A percentile compares a stretch with the other conserved stretches of the same genome.
These are phyloP conservation scores for Cylloceria caligata DNA, from an alignment of 2,888 invertebrate genomes.

Conservation along the genomic window DNA sequence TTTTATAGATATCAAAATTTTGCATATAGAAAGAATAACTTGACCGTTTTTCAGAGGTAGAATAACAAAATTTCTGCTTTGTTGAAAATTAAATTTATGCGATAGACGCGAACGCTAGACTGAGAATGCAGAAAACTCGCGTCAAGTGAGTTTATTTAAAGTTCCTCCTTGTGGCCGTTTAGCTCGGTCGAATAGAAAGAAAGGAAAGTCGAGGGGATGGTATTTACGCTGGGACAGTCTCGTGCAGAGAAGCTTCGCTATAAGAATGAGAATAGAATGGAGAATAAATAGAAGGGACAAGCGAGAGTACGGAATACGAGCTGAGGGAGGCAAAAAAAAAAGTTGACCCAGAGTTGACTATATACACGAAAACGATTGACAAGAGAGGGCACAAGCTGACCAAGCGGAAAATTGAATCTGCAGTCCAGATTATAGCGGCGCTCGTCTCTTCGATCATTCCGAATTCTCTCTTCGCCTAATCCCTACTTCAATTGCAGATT, in stretches of 20 bases:
- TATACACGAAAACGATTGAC: neutral
- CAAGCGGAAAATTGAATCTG: constrained; percentile 42
- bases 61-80: neutral
- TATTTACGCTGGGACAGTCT: neutral
- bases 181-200: constrained; percentile 1
- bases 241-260: neutral
- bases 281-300: constrained; percentile 34
- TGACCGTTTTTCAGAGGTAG: neutral
- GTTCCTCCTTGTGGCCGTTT: constrained; percentile 28
- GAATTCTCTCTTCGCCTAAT: constrained; percentile 20
- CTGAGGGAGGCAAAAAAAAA: constrained; percentile 40
- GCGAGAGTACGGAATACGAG: constrained; percentile 13
- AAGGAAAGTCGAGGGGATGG: constrained; percentile 9
- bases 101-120: neutral
- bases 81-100: neutral
- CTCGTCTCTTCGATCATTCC: neutral
- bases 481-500: constrained; percentile 3
- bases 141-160: neutral
- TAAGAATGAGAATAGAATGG: constrained; percentile 38
- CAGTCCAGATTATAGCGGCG: neutral
- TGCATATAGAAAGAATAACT: neutral
- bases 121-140: neutral
- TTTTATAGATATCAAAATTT: no score
- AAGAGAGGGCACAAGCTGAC: constrained; percentile 27
- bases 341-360: constrained; percentile 40